A percentile compares a stretch with the other conserved stretches of the same genome.
These are phyloP conservation scores for Gnatocerus cornutus DNA, from an alignment of 2,888 invertebrate species.

Conservation along the genomic window DNA sequence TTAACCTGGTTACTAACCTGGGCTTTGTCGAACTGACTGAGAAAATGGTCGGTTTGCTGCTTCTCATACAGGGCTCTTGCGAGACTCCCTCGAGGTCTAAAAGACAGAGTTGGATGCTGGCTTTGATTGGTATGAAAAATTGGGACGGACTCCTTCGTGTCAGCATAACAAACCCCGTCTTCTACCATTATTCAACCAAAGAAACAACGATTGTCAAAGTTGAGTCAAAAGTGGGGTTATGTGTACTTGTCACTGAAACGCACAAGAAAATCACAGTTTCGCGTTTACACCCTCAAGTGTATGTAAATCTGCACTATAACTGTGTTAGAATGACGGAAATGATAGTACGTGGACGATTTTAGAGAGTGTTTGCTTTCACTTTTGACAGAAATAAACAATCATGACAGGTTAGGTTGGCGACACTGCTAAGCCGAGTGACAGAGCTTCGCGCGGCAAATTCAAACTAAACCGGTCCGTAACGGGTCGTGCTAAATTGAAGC, in stretches of 20 bases:
- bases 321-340: slow-evolving; percentile 13
- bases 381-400: slow-evolving; percentile 52
- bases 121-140: background rate
- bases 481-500: background rate
- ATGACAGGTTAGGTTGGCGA: slow-evolving; percentile 40
- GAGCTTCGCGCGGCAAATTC: slow-evolving; percentile 24
- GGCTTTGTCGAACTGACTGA: slow-evolving; percentile 79
- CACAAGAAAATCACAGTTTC: background rate
- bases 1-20: slow-evolving; percentile 74
- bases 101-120: slow-evolving; percentile 64
- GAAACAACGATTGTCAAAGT: background rate
- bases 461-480: background rate
- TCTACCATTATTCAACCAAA: slow-evolving; percentile 37
- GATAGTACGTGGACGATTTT: slow-evolving; percentile 10
- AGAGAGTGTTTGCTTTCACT: slow-evolving; percentile 50
- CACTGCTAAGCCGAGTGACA: slow-evolving; percentile 12
- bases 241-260: slow-evolving; percentile 4
- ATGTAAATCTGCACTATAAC: background rate
- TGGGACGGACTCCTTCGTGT: background rate
- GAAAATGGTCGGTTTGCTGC: slow-evolving; percentile 80
- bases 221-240: slow-evolving; percentile 54
- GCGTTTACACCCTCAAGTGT: background rate
- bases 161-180: slow-evolving; percentile 30
- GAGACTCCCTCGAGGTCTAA: slow-evolving; percentile 81
- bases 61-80: slow-evolving; percentile 83